Conservation (phyloP, 2,797 vertebrate species). For the Cichlasoma orientale region DNA sequence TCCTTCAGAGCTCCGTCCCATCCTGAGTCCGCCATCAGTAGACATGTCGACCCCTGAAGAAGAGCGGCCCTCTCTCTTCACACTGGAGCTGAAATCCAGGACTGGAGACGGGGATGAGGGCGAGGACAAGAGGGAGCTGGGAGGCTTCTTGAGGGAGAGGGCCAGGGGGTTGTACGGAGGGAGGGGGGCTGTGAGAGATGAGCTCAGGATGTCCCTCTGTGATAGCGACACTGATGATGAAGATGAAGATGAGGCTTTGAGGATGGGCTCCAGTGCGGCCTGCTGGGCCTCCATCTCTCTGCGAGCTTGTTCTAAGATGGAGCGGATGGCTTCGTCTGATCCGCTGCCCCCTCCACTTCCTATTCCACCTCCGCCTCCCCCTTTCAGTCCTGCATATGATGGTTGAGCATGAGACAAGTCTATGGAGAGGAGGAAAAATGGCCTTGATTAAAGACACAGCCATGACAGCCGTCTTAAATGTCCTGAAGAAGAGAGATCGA, state of each 20-base stretch:
- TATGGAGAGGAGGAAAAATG: conserved; percentile 67
- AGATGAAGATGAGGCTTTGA: conserved; percentile 88
- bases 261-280: conserved; percentile 90
- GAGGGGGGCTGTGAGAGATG: conserved; percentile 76
- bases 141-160: conserved; percentile 92
- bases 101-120: conserved; percentile 82
- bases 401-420: conserved; percentile 89
- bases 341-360: conserved; percentile 76
- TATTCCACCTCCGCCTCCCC: conserved; percentile 63
- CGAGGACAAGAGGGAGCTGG: conserved; percentile 75
- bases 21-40: conserved; percentile 83
- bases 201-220: conserved; percentile 79
- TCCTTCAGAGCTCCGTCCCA: conserved; percentile 72
- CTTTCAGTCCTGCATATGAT: conserved; percentile 84
- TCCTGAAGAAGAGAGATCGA: background rate
- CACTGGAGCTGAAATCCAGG: conserved; percentile 84
- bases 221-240: conserved; percentile 83
- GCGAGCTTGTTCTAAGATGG: conserved; percentile 95
- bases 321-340: conserved; percentile 94
- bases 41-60: conserved; percentile 81
- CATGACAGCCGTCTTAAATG: conserved; percentile 25
- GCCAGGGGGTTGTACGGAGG: conserved; percentile 89
- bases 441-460: conserved; percentile 18
- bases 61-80: conserved; percentile 87
- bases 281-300: conserved; percentile 97